These are phyloP conservation scores for Microctonus aethiopoides DNA, from an alignment of 2,888 invertebrate genomes.

Conservation along the genomic window DNA sequence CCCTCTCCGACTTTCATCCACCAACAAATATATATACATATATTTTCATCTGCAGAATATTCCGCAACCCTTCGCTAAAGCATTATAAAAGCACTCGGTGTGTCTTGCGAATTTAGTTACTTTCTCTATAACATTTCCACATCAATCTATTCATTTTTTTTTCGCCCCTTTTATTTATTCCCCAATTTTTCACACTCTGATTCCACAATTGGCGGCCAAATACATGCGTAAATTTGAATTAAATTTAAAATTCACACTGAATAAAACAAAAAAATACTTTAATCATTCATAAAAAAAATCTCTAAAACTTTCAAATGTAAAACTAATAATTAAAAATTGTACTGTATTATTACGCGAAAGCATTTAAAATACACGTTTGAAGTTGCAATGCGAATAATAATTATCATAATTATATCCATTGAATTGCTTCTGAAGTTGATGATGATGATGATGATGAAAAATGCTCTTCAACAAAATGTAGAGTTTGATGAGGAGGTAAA, in stretches of 20 bases:
- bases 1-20: slow-evolving; percentile 2
- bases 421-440: neutral
- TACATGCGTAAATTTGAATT: too few relatives aligned
- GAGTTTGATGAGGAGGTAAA: neutral
- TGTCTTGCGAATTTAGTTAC: neutral
- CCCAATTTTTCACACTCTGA: too few relatives aligned
- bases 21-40: neutral
- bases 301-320: neutral
- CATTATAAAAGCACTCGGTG: neutral
- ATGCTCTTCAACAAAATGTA: neutral
- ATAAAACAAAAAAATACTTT: neutral
- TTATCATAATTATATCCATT: neutral
- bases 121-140: neutral
- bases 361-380: neutral
- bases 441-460: neutral
- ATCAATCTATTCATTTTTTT: neutral
- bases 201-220: too few relatives aligned
- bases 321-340: neutral
- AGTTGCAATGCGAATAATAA: neutral
- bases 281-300: too few relatives aligned
- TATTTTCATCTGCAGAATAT: neutral
- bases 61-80: neutral
- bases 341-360: neutral
- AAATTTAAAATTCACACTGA: too few relatives aligned
- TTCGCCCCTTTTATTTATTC: neutral